Conservation (phyloP, 1,140 invertebrate species). For the Drosophila quadrilineata region DNA sequence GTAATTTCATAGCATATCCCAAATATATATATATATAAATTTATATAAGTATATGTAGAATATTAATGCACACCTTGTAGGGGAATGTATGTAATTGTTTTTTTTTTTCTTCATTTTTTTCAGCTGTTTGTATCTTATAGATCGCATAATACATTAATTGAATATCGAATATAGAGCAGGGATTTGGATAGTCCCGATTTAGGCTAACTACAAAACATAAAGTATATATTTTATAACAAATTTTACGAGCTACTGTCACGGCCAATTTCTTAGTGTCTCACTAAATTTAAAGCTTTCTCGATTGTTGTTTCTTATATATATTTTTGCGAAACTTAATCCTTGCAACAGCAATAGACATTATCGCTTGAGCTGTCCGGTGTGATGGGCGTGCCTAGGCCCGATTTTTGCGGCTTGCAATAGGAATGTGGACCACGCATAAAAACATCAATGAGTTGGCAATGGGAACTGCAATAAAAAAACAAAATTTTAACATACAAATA, state of each 20-base stretch:
- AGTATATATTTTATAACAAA: conserved; percentile 25
- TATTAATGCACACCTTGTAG: conserved; percentile 49
- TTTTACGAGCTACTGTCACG: conserved; percentile 65
- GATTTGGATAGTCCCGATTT: conserved; percentile 28
- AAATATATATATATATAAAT: conserved; percentile 45
- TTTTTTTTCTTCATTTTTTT: no score
- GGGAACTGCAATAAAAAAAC: conserved; percentile 64
- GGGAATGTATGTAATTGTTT: conserved; percentile 59
- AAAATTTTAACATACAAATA: no score
- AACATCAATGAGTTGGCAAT: conserved; percentile 84
- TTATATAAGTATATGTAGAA: conserved; percentile 26
- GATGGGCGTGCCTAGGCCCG: conserved; percentile 21
- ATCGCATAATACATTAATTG: conserved; percentile 62
- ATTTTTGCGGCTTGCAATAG: conserved; percentile 61
- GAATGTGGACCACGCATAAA: conserved; percentile 82
- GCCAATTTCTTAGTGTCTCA: conserved; percentile 55
- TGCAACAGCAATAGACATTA: conserved; percentile 70
- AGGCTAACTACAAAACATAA: conserved; percentile 32
- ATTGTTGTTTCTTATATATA: neutral
- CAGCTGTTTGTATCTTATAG: conserved; percentile 61
- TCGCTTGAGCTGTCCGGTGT: conserved; percentile 64
- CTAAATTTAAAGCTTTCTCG: conserved; percentile 39
- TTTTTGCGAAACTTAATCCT: no score
- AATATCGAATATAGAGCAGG: conserved; percentile 63
- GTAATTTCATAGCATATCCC: no score